Evolutionary conservation across 2,888 invertebrate genomes (phyloP).

Genomic region (Subacronicta megacephala): DNA sequence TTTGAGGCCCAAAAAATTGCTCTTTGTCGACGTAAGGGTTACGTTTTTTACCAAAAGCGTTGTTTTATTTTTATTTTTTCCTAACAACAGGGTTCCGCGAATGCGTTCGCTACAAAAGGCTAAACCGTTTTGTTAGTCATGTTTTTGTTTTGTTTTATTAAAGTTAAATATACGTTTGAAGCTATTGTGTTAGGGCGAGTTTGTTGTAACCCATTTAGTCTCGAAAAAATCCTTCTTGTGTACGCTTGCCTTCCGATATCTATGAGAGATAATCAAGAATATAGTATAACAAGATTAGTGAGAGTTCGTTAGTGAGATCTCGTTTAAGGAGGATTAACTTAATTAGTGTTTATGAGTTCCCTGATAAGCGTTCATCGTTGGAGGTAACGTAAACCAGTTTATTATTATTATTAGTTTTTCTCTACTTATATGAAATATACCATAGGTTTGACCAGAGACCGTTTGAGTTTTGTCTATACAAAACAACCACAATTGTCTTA

Average conservation of each 20-base stretch:
- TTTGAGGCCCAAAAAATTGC: conserved; percentile 68
- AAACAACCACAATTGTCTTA: no score
- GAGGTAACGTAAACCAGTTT: conserved; percentile 29
- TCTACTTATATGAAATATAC: not conserved
- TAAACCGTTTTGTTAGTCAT: conserved; percentile 78
- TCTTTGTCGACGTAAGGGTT: conserved; percentile 85
- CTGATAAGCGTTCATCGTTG: conserved; percentile 14
- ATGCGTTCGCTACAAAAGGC: conserved; percentile 83
- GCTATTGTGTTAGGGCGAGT: conserved; percentile 83
- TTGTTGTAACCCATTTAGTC: conserved; percentile 83
- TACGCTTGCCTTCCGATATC: conserved; percentile 73
- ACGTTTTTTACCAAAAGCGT: conserved; percentile 72
- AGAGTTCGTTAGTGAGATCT: conserved; percentile 22
- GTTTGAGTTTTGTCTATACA: no score
- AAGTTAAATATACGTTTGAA: conserved; percentile 86
- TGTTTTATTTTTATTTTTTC: conserved; percentile 72
- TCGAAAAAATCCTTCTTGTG: conserved; percentile 84
- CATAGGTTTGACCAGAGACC: no score
- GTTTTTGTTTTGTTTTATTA: conserved; percentile 86
- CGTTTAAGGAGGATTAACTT: conserved; percentile 8
- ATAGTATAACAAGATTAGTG: conserved; percentile 28
- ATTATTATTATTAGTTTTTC: not conserved
- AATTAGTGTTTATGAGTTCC: conserved; percentile 35
- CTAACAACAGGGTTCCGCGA: conserved; percentile 79
- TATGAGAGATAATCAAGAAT: conserved; percentile 38